Evolutionary conservation across 2,888 invertebrate species (phyloP).

Genomic region (Drosophila anomalata): DNA sequence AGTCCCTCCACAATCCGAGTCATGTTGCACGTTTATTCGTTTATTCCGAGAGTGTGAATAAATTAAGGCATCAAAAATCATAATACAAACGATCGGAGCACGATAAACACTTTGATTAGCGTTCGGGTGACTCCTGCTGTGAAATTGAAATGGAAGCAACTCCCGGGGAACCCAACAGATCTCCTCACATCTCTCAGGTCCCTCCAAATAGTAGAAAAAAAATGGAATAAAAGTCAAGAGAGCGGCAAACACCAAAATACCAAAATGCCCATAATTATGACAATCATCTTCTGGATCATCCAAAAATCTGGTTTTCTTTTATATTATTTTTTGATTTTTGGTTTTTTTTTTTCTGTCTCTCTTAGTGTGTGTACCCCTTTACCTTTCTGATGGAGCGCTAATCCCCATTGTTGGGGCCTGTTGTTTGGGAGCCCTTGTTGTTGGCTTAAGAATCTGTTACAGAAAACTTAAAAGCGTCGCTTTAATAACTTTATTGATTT

Average conservation of each 20-base stretch:
- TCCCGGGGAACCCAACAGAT: slow-evolving; percentile 46
- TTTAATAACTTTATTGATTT: slow-evolving; percentile 79
- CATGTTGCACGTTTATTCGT: slow-evolving; percentile 39
- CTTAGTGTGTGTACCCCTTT: slow-evolving; percentile 28
- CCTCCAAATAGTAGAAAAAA: neutral
- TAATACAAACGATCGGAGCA: slow-evolving; percentile 77
- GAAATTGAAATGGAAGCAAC: slow-evolving; percentile 78
- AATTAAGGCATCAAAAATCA: slow-evolving; percentile 80
- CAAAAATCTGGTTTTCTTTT: slow-evolving; percentile 20
- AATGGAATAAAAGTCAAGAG: slow-evolving; percentile 25
- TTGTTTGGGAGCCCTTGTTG: slow-evolving; percentile 60
- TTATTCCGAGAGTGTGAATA: slow-evolving; percentile 78
- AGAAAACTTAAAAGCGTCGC: slow-evolving; percentile 77
- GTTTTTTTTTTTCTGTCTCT: slow-evolving; percentile 13
- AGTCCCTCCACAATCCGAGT: slow-evolving; percentile 11
- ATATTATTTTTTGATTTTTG: neutral
- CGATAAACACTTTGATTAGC: slow-evolving; percentile 81
- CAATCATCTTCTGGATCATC: slow-evolving; percentile 57
- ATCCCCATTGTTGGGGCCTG: slow-evolving; percentile 69
- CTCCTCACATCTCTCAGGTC: neutral
- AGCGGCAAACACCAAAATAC: slow-evolving; percentile 75
- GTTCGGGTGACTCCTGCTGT: slow-evolving; percentile 63
- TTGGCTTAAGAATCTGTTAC: slow-evolving; percentile 77
- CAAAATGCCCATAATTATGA: slow-evolving; percentile 77
- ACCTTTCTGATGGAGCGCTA: slow-evolving; percentile 74